A percentile compares a stretch with the other conserved stretches of the same genome.
phyloP scores from a whole-genome alignment of 2,888 invertebrate genomes.

The Cyclophora punctaria region DNA sequence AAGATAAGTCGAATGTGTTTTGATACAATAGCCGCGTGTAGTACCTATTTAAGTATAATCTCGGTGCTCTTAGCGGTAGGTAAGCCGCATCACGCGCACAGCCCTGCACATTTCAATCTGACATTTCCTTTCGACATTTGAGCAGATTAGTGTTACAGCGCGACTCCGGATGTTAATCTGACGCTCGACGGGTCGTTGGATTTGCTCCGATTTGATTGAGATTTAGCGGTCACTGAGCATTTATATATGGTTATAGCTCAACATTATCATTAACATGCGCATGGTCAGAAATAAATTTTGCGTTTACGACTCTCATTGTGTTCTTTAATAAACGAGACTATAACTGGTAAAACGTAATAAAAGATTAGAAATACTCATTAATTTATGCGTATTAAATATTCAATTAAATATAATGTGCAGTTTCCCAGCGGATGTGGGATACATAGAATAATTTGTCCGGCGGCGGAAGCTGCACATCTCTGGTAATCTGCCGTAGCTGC shows the following conservation, averaged over 20 bases:
- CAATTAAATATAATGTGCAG: conserved; percentile 39
- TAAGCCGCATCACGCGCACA: conserved; percentile 57
- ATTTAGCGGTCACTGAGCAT: conserved; percentile 51
- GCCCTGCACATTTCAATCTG: conserved; percentile 71
- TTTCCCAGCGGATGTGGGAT: conserved; percentile 35
- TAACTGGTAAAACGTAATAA: too few relatives aligned
- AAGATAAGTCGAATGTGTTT: too few relatives aligned
- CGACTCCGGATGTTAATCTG: conserved; percentile 69
- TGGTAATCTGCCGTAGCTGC: conserved; percentile 41
- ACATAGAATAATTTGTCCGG: conserved; percentile 45
- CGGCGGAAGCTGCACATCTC: conserved; percentile 56
- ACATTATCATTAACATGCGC: conserved; percentile 1
- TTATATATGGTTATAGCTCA: conserved; percentile 24
- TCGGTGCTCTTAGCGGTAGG: conserved; percentile 42
- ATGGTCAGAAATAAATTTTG: too few relatives aligned
- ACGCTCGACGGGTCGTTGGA: conserved; percentile 67
- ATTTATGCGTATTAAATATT: conserved; percentile 35
- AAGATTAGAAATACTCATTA: conserved; percentile 7
- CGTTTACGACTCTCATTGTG: too few relatives aligned
- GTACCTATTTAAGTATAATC: conserved; percentile 4
- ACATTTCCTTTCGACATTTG: conserved; percentile 75
- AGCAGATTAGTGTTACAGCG: conserved; percentile 72
- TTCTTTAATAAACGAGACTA: too few relatives aligned
- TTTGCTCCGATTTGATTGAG: conserved; percentile 64
- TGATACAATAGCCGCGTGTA: too few relatives aligned